phyloP scores from a whole-genome alignment of 2,888 invertebrate genomes.

The Pedicia rivosa region DNA sequence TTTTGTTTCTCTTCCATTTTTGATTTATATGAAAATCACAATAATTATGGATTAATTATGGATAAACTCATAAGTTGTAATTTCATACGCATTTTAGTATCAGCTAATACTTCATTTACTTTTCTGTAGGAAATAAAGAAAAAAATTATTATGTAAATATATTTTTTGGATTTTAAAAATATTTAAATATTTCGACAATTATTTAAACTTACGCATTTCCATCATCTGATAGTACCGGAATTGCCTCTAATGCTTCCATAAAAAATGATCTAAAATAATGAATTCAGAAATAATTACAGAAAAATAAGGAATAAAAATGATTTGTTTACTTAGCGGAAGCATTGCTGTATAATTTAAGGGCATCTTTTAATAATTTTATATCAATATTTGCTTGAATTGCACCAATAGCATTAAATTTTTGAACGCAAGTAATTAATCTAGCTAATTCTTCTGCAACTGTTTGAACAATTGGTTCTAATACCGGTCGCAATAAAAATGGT shows the following conservation, averaged over 20 bases:
- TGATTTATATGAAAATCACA: too few species aligned
- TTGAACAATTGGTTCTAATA: conserved; percentile 66
- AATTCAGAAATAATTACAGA: not conserved
- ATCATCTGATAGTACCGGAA: conserved; percentile 47
- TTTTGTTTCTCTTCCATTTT: too few species aligned
- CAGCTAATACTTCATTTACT: conserved; percentile 43
- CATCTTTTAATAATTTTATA: conserved; percentile 47
- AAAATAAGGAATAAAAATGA: not conserved
- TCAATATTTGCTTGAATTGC: conserved; percentile 69
- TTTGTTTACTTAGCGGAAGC: conserved; percentile 49
- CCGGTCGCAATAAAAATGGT: conserved; percentile 56
- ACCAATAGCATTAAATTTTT: conserved; percentile 48
- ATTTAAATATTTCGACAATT: too few species aligned
- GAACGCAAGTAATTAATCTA: conserved; percentile 67
- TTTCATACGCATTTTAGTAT: conserved; percentile 48
- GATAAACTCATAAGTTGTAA: conserved; percentile 48
- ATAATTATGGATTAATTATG: conserved; percentile 15
- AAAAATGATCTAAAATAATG: conserved; percentile 48
- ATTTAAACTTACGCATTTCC: too few species aligned
- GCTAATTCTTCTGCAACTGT: conserved; percentile 86
- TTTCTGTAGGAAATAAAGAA: too few species aligned
- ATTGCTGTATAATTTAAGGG: conserved; percentile 46
- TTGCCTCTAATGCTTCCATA: conserved; percentile 62
- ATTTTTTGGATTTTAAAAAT: too few species aligned
- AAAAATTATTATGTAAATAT: too few species aligned